These are phyloP conservation scores for Aleiodes sp. DNA, from an alignment of 1,140 invertebrate species.

Conservation along the genomic window DNA sequence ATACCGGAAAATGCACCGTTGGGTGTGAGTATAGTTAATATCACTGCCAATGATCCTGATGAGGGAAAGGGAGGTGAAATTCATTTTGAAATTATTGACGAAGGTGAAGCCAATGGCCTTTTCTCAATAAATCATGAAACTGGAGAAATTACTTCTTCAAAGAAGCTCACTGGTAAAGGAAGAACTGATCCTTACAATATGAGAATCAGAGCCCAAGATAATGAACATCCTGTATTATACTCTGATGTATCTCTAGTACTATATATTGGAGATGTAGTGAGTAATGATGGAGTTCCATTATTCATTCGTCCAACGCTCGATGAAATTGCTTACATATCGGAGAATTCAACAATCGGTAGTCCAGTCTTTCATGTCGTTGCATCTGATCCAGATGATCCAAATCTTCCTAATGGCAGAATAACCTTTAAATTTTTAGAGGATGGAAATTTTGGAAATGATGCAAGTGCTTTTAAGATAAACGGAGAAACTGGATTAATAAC, in stretches of 20 bases:
- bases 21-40: conserved; percentile 74
- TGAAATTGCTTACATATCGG: conserved; percentile 77
- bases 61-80: conserved; percentile 75
- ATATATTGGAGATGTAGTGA: conserved; percentile 83
- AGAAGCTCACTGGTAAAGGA: conserved; percentile 78
- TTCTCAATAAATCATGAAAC: conserved; percentile 74
- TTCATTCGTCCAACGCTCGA: conserved; percentile 77
- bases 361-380: conserved; percentile 81
- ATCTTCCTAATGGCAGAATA: conserved; percentile 77
- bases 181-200: conserved; percentile 78
- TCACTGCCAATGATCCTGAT: conserved; percentile 83
- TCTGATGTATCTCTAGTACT: conserved; percentile 73
- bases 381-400: conserved; percentile 81
- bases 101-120: conserved; percentile 73
- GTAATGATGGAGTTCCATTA: conserved; percentile 83
- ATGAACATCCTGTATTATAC: conserved; percentile 71
- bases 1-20: conserved; percentile 79
- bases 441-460: conserved; percentile 70
- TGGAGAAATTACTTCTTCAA: conserved; percentile 74
- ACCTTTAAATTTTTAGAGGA: conserved; percentile 78
- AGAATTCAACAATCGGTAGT: conserved; percentile 79
- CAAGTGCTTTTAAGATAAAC: conserved; percentile 73
- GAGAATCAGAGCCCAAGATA: conserved; percentile 76
- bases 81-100: conserved; percentile 76
- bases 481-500: conserved; percentile 78